Evolutionary conservation across 2,113 vertebrate species (phyloP).

Genomic region (Garra rufa): DNA sequence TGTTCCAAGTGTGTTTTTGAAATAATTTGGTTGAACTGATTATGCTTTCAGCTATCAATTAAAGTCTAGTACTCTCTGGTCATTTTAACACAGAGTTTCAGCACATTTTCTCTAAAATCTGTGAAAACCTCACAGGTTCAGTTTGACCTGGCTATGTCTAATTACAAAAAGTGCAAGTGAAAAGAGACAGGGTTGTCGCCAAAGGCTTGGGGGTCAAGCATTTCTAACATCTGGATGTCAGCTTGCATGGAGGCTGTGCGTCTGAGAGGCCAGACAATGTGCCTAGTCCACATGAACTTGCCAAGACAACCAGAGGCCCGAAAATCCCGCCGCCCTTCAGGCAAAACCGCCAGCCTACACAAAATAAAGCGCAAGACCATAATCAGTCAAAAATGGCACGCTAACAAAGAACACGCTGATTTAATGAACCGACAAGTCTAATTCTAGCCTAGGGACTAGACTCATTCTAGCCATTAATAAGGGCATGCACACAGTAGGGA

Average conservation of each 20-base stretch:
- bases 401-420: constrained; percentile 34
- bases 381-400: constrained; percentile 24
- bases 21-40: background rate
- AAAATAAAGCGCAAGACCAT: constrained; percentile 15
- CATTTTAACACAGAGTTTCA: too few relatives aligned
- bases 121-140: background rate
- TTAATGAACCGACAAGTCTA: constrained; percentile 26
- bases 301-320: constrained; percentile 9
- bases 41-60: too few relatives aligned
- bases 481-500: constrained; percentile 27
- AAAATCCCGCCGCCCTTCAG: background rate
- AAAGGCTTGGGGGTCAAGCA: constrained; percentile 53
- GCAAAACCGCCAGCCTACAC: background rate
- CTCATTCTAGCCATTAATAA: constrained; percentile 40
- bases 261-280: constrained; percentile 16
- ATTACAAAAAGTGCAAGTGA: constrained; percentile 64
- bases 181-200: constrained; percentile 58
- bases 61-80: too few relatives aligned
- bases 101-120: background rate
- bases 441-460: constrained; percentile 32
- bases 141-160: constrained; percentile 52
- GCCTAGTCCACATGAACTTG: background rate
- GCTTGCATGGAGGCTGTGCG: constrained; percentile 54
- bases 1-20: background rate
- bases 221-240: constrained; percentile 66